Conservation (phyloP, 2,113 vertebrate species). For the Acanthochromis polyacanthus region DNA sequence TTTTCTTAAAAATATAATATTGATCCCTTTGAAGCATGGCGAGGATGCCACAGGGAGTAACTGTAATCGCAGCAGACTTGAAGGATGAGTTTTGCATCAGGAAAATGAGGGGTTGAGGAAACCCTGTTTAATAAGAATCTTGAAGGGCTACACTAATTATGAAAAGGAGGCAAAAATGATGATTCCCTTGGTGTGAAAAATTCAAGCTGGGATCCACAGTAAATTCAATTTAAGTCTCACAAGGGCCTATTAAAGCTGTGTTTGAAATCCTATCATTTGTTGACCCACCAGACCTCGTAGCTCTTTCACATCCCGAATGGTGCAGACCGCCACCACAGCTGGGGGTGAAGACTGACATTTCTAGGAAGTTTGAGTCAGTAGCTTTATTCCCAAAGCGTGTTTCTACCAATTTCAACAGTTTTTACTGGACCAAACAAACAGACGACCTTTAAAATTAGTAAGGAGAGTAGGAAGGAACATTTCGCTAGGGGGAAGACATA, state of each 20-base stretch:
- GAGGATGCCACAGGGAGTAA: background rate
- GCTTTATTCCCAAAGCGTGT: conserved; percentile 27
- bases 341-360: conserved; percentile 67
- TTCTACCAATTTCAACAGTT: background rate
- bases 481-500: background rate
- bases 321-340: conserved; percentile 41
- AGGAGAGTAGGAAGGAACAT: background rate
- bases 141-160: conserved; percentile 23
- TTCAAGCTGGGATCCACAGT: conserved; percentile 16
- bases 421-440: background rate
- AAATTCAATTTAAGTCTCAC: conserved; percentile 46
- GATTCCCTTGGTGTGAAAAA: conserved; percentile 29
- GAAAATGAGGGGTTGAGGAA: conserved; percentile 4
- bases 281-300: conserved; percentile 35
- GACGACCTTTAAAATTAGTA: too few relatives aligned
- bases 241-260: conserved; percentile 34
- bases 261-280: conserved; percentile 41
- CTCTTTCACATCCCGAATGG: conserved; percentile 19
- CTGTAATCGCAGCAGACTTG: too few relatives aligned
- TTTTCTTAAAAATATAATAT: conserved; percentile 36
- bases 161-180: conserved; percentile 22
- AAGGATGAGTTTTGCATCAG: background rate
- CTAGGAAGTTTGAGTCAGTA: conserved; percentile 5
- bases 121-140: conserved; percentile 26
- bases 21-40: conserved; percentile 16